These are phyloP conservation scores for Hylia prasina DNA, from an alignment of 2,113 vertebrate genomes.

Conservation along the genomic window DNA sequence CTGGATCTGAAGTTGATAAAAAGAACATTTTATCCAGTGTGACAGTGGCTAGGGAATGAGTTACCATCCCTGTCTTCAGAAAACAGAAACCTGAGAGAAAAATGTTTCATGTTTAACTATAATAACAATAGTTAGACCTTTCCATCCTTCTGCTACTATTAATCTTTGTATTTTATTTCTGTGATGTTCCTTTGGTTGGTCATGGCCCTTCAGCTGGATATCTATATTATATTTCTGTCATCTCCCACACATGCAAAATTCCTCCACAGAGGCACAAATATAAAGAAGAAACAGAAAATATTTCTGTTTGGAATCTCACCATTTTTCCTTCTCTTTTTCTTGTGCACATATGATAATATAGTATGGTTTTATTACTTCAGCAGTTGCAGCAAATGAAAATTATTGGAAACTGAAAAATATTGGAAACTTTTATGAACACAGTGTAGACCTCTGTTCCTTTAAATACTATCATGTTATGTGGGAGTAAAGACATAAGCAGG, in stretches of 20 bases:
- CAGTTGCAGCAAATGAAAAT: neutral
- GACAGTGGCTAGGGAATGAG: conserved; percentile 7
- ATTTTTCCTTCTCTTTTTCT: neutral
- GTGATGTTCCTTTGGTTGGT: neutral
- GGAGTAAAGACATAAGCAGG: neutral
- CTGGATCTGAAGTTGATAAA: neutral
- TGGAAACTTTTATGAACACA: neutral
- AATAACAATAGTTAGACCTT: neutral
- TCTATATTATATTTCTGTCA: neutral
- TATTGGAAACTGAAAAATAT: neutral
- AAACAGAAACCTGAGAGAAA: conserved; percentile 33
- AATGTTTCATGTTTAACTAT: neutral
- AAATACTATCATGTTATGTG: neutral
- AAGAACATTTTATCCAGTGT: neutral
- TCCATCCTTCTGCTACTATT: neutral
- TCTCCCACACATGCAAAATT: neutral
- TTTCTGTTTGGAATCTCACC: neutral
- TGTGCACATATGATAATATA: neutral
- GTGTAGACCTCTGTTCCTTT: neutral
- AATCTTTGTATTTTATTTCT: conserved; percentile 28
- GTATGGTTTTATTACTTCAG: neutral
- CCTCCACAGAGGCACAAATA: neutral
- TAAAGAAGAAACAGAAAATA: neutral
- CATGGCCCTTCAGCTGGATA: neutral
- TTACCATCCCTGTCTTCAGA: neutral